Base-by-base conservation (phyloP, 2,888 invertebrate genomes). In the Incurvaria masculella region DNA sequence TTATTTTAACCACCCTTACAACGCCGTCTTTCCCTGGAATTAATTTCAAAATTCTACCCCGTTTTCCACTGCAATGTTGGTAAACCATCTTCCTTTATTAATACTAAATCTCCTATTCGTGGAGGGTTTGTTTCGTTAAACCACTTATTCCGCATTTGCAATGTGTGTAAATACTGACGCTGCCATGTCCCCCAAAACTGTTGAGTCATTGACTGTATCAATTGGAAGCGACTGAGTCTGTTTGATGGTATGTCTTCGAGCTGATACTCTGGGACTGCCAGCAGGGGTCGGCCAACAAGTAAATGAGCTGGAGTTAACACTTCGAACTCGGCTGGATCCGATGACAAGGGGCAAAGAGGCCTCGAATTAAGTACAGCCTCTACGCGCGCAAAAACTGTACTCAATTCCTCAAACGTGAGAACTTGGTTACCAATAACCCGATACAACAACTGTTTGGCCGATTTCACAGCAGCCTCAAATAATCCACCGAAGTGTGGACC, bases 221-320 rank as follows among this genome's bases (percentile, higher is more conserved):
- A 42, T 16, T 54, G 47, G 48, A 49, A 56, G 18, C 50, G 46
- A 14, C 41, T 44, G n/a, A 57, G 45, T n/a, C 53, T 46, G 14
- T 49, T 49, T 14, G 18, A 2, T 2, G 50, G 51, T 6, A 49
- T 27, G 8, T 51, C 41, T 1, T 42, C 23, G 10, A 50, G 17
- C 33, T 50, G 45, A 23, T 49, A 49, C 26, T 55, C 55, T 2
- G 55, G 56, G 23, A 50, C 43, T 8, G 51, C 42, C 10, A 44
- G 41, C 3, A 53, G 17, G 14, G 51, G 44, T 19, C 49, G 38
- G 3, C 56, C 55, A 2, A 53, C 47, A 3, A 54, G 47, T n/a
- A 56, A 55, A 45, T 55, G 53, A 18, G 51, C 53, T 2, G 55
- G 54, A 10, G 52, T 53, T 2, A 55, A 44, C 2, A 45, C 40